These are phyloP conservation scores for Hexactinellida sp. DNA, from an alignment of 37 sponge, comb jelly and placozoan species.

Conservation along the genomic window DNA sequence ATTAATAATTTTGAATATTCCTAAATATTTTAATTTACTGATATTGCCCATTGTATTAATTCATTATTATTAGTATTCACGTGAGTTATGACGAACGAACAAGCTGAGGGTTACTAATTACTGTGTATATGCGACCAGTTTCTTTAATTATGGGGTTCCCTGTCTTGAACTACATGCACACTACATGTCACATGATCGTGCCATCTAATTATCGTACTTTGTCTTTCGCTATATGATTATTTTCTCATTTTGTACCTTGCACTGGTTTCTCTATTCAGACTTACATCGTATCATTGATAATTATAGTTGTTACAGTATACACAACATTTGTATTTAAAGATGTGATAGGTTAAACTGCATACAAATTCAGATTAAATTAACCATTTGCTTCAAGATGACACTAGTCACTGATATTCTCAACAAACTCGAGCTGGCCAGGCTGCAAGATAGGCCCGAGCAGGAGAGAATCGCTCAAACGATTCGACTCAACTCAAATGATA, in stretches of 20 bases:
- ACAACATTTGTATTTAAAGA: neutral
- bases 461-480: neutral
- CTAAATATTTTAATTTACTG: too few species aligned
- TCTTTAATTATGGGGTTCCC: too few species aligned
- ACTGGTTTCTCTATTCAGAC: neutral
- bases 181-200: neutral
- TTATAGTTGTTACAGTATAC: neutral
- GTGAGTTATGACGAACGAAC: too few species aligned
- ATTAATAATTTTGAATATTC: too few species aligned
- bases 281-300: too few species aligned
- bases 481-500: neutral
- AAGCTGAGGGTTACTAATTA: too few species aligned
- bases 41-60: too few species aligned
- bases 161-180: too few species aligned
- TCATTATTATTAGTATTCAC: too few species aligned
- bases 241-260: neutral
- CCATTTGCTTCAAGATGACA: neutral
- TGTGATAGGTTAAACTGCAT: neutral
- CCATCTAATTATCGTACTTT: neutral
- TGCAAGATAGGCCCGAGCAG: neutral
- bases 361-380: neutral
- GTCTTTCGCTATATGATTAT: neutral
- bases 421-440: neutral
- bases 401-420: conserved; percentile 5
- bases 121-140: too few species aligned